Evolutionary conservation across 2,797 vertebrate species (phyloP), one percentile per base, ranked within the genome.

Genomic region (Hoplostethus atlanticus): DNA sequence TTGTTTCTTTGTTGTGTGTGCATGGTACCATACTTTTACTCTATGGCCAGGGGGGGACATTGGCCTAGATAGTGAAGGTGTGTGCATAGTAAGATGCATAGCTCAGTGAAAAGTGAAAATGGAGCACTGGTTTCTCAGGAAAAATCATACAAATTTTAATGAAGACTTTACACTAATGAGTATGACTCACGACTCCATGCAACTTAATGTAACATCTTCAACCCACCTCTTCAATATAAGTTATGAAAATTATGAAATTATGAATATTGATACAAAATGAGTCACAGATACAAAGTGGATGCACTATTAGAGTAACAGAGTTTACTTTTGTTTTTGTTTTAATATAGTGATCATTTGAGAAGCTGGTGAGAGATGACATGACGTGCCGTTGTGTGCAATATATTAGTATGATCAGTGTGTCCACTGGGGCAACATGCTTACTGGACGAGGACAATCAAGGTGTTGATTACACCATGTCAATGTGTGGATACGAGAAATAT

Each of bases 21-120:
- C 16, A n/a, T 4, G 8, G 55, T 12, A 31, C 46, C 34, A 11
- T 81, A 53, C 58, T 68, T 28, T 72, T 70, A 59, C 76, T 67
- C 54, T 46, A 66, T 79, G 79, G 83, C 86, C 75, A 42, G 57
- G 52, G 60, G 78, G 80, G 64, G 80, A 77, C 77, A 83, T 64
- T 93, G 91, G 81, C 90, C 91, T 89, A 90, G 79, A 91, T 93
- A 91, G 77, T 71, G 65, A 85, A 93, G 87, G 87, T 89, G 85
- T 89, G 71, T 68, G 74, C 70, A 68, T 68, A 47, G 55, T 40
- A 82, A 89, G 72, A 85, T 85, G 80, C 86, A 81, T 40, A 82
- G 77, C 84, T 79, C 79, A 85, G 86, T 83, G 68, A 86, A 89
- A 92, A 86, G 79, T 86, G 76, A 86, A 93, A 93, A 84, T 87